Evolutionary conservation across 2,113 vertebrate species (phyloP).

Genomic region (Xerus inauris): DNA sequence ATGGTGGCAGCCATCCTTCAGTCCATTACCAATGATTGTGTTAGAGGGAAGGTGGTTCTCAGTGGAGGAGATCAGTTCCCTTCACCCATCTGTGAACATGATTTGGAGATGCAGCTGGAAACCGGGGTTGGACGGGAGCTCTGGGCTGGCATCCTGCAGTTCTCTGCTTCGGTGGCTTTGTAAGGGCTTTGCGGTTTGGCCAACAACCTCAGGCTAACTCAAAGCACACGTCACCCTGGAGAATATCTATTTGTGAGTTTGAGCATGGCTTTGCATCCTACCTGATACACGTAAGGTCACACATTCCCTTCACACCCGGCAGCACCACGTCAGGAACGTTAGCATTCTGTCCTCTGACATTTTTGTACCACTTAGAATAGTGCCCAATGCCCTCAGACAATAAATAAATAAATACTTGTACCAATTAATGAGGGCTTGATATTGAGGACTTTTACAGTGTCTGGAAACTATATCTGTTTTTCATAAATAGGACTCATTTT

Average conservation of each 20-base stretch:
- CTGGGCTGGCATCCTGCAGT: background rate
- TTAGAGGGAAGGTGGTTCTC: background rate
- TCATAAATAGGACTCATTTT: background rate
- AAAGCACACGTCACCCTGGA: background rate
- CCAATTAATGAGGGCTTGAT: background rate
- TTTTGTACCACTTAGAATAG: background rate
- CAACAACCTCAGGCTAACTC: background rate
- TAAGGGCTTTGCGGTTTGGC: background rate
- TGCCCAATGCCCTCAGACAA: background rate
- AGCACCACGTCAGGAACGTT: background rate
- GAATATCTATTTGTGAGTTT: background rate
- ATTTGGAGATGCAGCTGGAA: background rate
- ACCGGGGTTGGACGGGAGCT: background rate
- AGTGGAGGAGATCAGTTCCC: rapidly evolving
- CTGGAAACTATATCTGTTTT: background rate
- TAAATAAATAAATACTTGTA: background rate
- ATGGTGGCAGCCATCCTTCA: background rate
- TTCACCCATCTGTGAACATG: background rate
- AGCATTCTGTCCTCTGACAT: too few relatives aligned
- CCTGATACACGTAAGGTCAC: background rate
- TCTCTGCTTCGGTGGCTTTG: background rate
- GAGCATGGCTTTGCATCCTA: rapidly evolving
- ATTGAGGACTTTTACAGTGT: background rate
- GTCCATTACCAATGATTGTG: background rate
- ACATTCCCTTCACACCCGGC: rapidly evolving